Percentiles rank a stretch among this genome's conserved stretches.
These are phyloP conservation scores for Cordilura impudica DNA, from an alignment of 2,888 invertebrate species.

Conservation along the genomic window DNA sequence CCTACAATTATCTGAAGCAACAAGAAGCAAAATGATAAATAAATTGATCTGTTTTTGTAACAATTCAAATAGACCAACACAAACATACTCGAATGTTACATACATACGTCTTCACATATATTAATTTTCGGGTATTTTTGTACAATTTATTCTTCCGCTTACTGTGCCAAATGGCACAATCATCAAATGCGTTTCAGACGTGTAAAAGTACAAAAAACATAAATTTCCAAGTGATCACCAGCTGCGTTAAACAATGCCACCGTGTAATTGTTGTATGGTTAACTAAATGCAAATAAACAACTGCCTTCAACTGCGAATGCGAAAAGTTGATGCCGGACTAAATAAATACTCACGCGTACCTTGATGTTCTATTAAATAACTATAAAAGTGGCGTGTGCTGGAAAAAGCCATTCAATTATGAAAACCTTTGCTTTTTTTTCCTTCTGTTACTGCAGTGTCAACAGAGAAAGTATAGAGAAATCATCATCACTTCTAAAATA, in stretches of 20 bases:
- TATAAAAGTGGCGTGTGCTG: slow-evolving; percentile 11
- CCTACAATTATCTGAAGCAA: background rate
- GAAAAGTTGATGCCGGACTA: background rate
- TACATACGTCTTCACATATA: background rate
- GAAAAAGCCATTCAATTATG: background rate
- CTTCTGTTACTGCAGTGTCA: slow-evolving; percentile 8
- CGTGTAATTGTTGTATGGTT: slow-evolving; percentile 17
- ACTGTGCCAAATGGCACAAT: slow-evolving; percentile 58
- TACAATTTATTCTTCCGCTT: slow-evolving; percentile 65
- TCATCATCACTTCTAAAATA: background rate
- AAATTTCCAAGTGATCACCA: slow-evolving; percentile 59
- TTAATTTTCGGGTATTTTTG: slow-evolving; percentile 10
- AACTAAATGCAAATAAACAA: slow-evolving; percentile 39
- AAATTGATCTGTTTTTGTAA: slow-evolving; percentile 1
- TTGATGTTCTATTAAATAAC: background rate
- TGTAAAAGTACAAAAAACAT: slow-evolving; percentile 4
- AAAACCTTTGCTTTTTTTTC: slow-evolving; percentile 21
- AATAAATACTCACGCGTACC: slow-evolving; percentile 6
- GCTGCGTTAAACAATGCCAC: slow-evolving; percentile 52
- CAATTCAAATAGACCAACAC: background rate
- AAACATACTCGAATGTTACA: background rate
- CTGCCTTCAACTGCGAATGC: slow-evolving; percentile 24
- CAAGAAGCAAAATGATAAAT: background rate
- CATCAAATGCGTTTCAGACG: slow-evolving; percentile 8
- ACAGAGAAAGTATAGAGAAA: background rate